Evolutionary conservation across 2,888 invertebrate species (phyloP).

Genomic region (Dynastes tityus): DNA sequence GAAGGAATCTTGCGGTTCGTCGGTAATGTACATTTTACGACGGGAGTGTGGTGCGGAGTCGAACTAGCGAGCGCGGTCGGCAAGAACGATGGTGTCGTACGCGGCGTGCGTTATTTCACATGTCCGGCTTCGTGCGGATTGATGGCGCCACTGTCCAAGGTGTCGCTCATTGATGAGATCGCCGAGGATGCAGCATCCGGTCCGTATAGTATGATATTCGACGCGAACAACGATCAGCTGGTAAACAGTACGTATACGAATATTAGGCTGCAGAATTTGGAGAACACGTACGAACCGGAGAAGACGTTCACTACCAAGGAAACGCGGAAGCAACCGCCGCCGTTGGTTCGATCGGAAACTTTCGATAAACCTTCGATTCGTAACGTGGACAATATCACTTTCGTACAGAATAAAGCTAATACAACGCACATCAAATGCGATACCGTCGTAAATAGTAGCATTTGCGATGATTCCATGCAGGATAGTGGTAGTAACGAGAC

Average conservation of each 20-base stretch:
- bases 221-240: conserved; percentile 68
- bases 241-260: conserved; percentile 46
- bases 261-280: conserved; percentile 7
- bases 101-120: conserved; percentile 77
- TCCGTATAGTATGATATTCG: conserved; percentile 76
- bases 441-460: conserved; percentile 44
- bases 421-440: conserved; percentile 50
- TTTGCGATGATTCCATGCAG: conserved; percentile 9
- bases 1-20: conserved; percentile 74
- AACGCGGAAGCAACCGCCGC: conserved; percentile 58
- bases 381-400: conserved; percentile 31
- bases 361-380: conserved; percentile 48
- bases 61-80: conserved; percentile 75
- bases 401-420: conserved; percentile 25
- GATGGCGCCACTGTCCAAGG: conserved; percentile 76
- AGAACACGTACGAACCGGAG: not conserved
- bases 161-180: conserved; percentile 63
- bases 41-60: conserved; percentile 78
- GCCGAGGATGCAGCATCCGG: conserved; percentile 72
- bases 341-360: conserved; percentile 50
- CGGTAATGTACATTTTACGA: conserved; percentile 73
- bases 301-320: conserved; percentile 53
- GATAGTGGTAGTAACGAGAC: conserved; percentile 38
- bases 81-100: conserved; percentile 77
- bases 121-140: conserved; percentile 76